phyloP scores from a whole-genome alignment of 2,888 invertebrate species.

The Lagria hirta region DNA sequence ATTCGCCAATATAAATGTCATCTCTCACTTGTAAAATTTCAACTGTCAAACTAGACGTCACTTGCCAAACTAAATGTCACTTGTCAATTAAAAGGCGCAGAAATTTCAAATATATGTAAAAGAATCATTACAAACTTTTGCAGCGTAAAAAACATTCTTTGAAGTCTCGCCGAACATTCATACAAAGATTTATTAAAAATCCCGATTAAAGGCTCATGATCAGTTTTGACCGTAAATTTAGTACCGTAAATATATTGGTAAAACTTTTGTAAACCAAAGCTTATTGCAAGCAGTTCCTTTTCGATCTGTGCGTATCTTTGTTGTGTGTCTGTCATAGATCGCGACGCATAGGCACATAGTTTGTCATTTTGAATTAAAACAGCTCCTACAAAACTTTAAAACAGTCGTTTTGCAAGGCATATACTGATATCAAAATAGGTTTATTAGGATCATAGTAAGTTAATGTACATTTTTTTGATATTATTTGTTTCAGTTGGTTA shows the following conservation, averaged over 20 bases:
- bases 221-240: conserved; percentile 27
- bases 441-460: neutral
- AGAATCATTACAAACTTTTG: no score
- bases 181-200: conserved; percentile 17
- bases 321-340: conserved; percentile 37
- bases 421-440: neutral
- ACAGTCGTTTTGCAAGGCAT: neutral
- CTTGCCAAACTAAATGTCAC: no score
- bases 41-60: no score
- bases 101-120: no score
- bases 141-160: conserved; percentile 6
- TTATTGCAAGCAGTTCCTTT: conserved; percentile 44
- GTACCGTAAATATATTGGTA: conserved; percentile 43
- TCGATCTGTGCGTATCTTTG: conserved; percentile 42
- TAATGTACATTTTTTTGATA: neutral
- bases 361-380: conserved; percentile 34
- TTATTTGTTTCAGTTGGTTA: no score
- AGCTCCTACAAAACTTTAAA: no score
- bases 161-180: conserved; percentile 9
- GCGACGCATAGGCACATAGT: conserved; percentile 46
- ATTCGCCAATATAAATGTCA: no score
- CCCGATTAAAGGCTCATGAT: conserved; percentile 26
- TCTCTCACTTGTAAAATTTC: no score
- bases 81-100: no score
- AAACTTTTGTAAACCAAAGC: conserved; percentile 42